These are phyloP conservation scores for Drosophila tripunctata DNA, from an alignment of 2,888 invertebrate genomes.

Conservation along the genomic window DNA sequence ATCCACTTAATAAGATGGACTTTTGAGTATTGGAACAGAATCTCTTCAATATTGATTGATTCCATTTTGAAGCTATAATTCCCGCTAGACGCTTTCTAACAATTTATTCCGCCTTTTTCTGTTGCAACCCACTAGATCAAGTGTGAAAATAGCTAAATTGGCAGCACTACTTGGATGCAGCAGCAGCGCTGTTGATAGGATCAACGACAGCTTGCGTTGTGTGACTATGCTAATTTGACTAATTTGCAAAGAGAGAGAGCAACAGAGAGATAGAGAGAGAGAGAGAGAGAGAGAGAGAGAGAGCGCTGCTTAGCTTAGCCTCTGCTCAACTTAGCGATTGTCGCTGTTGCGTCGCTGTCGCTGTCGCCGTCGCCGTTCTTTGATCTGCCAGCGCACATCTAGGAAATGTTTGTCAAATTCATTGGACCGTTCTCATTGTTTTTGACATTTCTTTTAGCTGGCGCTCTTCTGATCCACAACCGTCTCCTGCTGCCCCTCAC, in stretches of 20 bases:
- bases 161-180: no score
- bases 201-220: conserved; percentile 49
- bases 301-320: conserved; percentile 28
- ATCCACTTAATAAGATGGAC: no score
- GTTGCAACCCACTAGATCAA: no score
- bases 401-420: conserved; percentile 85
- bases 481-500: neutral
- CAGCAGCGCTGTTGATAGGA: no score
- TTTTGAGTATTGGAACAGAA: no score
- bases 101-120: no score
- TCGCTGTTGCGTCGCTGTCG: conserved; percentile 62
- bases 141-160: no score
- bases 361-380: conserved; percentile 68
- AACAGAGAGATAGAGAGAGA: neutral
- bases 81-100: no score
- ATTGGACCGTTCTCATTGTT: conserved; percentile 84
- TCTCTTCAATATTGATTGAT: no score
- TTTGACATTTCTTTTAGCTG: conserved; percentile 83
- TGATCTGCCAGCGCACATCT: conserved; percentile 85
- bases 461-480: conserved; percentile 12
- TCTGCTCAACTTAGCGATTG: conserved; percentile 53
- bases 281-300: neutral
- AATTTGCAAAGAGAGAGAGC: conserved; percentile 48
- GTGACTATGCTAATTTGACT: conserved; percentile 69
- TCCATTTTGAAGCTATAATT: no score